phyloP scores from a whole-genome alignment of 2,113 vertebrate species.

The Coracopsis vasa region DNA sequence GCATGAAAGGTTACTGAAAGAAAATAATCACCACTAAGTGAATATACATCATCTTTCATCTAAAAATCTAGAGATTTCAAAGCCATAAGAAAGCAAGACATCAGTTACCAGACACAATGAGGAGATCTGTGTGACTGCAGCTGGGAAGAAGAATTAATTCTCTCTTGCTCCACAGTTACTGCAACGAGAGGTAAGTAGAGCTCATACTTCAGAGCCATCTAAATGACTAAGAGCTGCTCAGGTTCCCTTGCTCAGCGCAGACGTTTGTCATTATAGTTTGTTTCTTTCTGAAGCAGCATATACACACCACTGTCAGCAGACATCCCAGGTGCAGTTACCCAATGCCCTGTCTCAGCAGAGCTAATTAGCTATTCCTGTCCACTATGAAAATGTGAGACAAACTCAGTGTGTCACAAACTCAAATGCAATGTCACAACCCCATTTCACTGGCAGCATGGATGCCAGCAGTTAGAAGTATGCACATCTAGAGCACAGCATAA shows the following conservation, averaged over 20 bases:
- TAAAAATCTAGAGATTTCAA: background rate
- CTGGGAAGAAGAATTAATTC: background rate
- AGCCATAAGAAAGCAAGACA: background rate
- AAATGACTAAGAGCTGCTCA: background rate
- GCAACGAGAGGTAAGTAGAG: background rate
- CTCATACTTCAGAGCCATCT: rapidly evolving
- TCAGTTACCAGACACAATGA: background rate
- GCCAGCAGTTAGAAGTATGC: too few relatives aligned
- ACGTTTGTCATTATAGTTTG: background rate
- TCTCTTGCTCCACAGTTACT: background rate
- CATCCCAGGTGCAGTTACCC: background rate
- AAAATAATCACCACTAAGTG: background rate
- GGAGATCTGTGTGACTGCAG: background rate
- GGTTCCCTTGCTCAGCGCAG: background rate
- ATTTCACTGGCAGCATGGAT: background rate
- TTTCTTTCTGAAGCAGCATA: background rate
- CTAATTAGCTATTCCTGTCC: background rate
- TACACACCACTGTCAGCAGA: background rate
- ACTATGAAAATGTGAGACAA: background rate
- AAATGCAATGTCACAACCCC: background rate
- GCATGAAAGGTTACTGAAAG: background rate
- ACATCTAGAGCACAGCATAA: background rate
- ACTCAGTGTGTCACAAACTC: background rate
- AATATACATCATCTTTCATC: background rate
- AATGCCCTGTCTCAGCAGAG: background rate